phyloP scores from a whole-genome alignment of 2,888 invertebrate genomes.

The Unio pictorum region DNA sequence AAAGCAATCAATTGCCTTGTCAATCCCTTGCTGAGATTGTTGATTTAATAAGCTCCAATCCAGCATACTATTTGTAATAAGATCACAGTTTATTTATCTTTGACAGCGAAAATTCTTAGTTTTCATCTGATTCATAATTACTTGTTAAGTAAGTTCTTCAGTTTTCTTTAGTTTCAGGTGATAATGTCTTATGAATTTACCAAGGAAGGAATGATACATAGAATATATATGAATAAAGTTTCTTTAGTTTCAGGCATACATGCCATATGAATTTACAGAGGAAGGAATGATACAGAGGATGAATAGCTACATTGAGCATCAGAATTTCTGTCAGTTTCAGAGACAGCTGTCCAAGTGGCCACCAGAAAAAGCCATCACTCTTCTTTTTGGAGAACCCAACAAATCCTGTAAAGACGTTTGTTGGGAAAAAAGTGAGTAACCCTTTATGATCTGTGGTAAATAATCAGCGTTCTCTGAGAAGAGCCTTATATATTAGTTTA shows the following conservation, averaged over 20 bases:
- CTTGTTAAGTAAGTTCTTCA: conserved; percentile 22
- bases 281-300: conserved; percentile 72
- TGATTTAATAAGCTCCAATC: too few species aligned
- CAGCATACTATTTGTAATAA: too few species aligned
- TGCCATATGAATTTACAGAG: conserved; percentile 71
- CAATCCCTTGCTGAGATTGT: too few species aligned
- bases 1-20: too few species aligned
- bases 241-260: conserved; percentile 60
- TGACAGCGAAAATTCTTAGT: too few species aligned
- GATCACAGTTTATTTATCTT: too few species aligned
- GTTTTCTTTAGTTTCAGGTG: background rate
- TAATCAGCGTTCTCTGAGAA: background rate
- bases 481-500: background rate
- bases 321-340: conserved; percentile 69
- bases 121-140: too few species aligned
- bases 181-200: too few species aligned
- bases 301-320: conserved; percentile 70
- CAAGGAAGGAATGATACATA: too few species aligned
- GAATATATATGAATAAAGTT: background rate
- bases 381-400: conserved; percentile 50
- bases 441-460: too few species aligned
- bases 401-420: conserved; percentile 67
- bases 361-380: conserved; percentile 55
- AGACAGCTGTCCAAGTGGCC: conserved; percentile 64
- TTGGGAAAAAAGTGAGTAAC: conserved; percentile 57